Percentiles rank a stretch among this genome's conserved stretches.
phyloP scores from a whole-genome alignment of 2,888 invertebrate genomes.

The Lochmaea crataegi region DNA sequence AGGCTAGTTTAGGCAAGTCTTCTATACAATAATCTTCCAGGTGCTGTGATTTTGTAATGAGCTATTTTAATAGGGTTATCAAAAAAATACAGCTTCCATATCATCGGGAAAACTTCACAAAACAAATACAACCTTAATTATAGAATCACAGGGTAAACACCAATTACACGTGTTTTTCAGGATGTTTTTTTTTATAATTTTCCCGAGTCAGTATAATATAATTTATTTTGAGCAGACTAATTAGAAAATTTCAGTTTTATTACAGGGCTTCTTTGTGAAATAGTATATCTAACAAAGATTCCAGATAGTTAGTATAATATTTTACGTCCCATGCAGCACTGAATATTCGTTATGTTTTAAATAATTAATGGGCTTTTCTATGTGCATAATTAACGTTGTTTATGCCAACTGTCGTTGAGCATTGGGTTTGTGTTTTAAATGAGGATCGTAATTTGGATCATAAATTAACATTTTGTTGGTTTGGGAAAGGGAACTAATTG shows the following conservation, averaged over 20 bases:
- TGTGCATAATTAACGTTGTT: conserved; percentile 19
- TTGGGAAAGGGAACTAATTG: neutral
- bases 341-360: conserved; percentile 1
- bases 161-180: neutral
- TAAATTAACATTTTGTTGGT: conserved; percentile 16
- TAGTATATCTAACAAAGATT: conserved; percentile 7
- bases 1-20: too few relatives aligned
- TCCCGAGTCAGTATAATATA: neutral
- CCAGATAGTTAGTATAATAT: conserved; percentile 3
- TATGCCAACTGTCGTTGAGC: conserved; percentile 23
- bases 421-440: conserved; percentile 28
- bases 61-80: too few relatives aligned
- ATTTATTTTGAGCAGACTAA: neutral
- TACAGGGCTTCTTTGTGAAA: neutral
- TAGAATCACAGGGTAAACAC: too few relatives aligned
- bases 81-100: too few relatives aligned
- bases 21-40: too few relatives aligned
- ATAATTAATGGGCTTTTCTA: conserved; percentile 29
- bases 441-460: conserved; percentile 18
- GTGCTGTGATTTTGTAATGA: too few relatives aligned
- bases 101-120: too few relatives aligned
- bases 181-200: neutral
- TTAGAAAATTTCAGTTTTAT: neutral
- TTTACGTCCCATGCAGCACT: conserved; percentile 14
- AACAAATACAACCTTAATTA: neutral